Base-by-base conservation (phyloP, 2,797 vertebrate genomes). In the Phalanger gymnotis region DNA sequence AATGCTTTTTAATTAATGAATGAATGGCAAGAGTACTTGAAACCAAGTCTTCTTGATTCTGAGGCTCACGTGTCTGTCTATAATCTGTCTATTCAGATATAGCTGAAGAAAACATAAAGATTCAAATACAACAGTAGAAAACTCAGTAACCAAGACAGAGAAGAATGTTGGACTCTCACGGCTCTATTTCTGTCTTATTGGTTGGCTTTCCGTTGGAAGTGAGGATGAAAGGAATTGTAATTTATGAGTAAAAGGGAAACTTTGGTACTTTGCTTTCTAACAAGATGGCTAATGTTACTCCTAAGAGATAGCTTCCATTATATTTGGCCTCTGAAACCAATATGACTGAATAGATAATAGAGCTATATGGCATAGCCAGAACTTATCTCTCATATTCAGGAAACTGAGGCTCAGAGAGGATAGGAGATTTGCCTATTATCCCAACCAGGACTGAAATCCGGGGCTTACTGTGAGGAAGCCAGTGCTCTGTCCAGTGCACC, bases 181-280 rank as follows among this genome's bases (percentile, higher is more conserved):
- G 34, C 53, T 40, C 55, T 66, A 34, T 90, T 93, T 90, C 22
- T 66, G 30, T 53, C 93, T 91, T 52, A 51, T 53, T 90, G 34
- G 27, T 53, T 93, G 53, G 94, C 92, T 95, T 54, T 93, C 30
- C 22, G 57, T 92, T 92, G 57, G 51, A 93, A 57, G 92, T 3
- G 4, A 7, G 34, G 53, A 12, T 94, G 90, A 61, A 91, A 94
- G 92, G 54, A 94, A 40, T 10, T 47, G 91, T n/a, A 47, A 51
- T 47, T 13, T 25, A 27, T 92, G 54, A 87, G 54, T 89, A 40
- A 56, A 87, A 89, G 19, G 19, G 34, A 40, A 53, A 54, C 7
- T 91, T 5, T 90, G 51, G 54, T 91, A 22, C 27, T 90, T 5
- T 53, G 58, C 40, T 93, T 16, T 91, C 31, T 57, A 92, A 16